These are phyloP conservation scores for Macropodus opercularis DNA, from an alignment of 2,797 vertebrate genomes.

Conservation along the genomic window DNA sequence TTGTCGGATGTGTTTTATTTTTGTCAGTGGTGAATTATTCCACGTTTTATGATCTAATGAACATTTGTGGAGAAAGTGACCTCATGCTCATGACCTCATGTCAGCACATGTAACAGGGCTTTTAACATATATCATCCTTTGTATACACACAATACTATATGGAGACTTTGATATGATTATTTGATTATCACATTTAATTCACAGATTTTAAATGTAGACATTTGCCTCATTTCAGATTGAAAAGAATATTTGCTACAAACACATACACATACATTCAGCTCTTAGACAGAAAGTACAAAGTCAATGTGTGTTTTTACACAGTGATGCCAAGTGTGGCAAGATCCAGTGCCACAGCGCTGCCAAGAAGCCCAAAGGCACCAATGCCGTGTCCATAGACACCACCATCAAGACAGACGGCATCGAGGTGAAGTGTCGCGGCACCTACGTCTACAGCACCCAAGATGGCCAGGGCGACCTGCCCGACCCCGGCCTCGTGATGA, in stretches of 20 bases:
- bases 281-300: too few relatives aligned
- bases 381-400: constrained; percentile 89
- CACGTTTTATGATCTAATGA: too few relatives aligned
- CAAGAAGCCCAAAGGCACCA: constrained; percentile 86
- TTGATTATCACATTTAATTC: background rate
- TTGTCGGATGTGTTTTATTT: too few relatives aligned
- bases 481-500: constrained; percentile 90
- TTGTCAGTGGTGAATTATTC: too few relatives aligned
- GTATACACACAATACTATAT: too few relatives aligned
- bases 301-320: constrained; percentile 54
- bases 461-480: constrained; percentile 87
- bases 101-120: too few relatives aligned
- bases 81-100: too few relatives aligned
- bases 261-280: too few relatives aligned
- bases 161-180: too few relatives aligned
- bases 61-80: too few relatives aligned
- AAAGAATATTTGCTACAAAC: background rate
- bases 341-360: constrained; percentile 95
- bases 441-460: constrained; percentile 86
- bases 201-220: background rate
- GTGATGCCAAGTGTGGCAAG: constrained; percentile 93
- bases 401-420: constrained; percentile 83
- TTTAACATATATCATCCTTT: too few relatives aligned
- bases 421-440: constrained; percentile 89
- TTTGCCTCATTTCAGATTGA: background rate